Percentiles rank a stretch among this genome's conserved stretches.
phyloP scores from a whole-genome alignment of 2,888 invertebrate species.

The Xylota sylvarum region DNA sequence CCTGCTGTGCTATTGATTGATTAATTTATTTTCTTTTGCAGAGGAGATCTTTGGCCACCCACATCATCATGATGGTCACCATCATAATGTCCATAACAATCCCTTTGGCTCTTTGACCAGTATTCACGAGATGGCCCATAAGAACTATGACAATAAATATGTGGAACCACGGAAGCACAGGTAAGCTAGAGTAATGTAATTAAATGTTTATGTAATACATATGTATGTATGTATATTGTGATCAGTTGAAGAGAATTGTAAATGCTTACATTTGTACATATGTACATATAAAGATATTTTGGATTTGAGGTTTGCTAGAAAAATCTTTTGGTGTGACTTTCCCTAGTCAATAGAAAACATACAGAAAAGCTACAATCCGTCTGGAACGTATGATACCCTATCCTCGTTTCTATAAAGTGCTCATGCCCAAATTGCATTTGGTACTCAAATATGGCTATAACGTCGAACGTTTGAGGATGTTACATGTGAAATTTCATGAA shows the following conservation, averaged over 20 bases:
- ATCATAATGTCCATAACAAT: constrained; percentile 82
- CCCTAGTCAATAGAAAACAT: too few species aligned
- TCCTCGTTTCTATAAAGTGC: too few species aligned
- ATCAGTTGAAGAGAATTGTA: constrained; percentile 15
- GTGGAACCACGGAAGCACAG: constrained; percentile 82
- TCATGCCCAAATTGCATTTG: too few species aligned
- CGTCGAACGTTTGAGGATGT: too few species aligned
- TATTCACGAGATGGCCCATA: constrained; percentile 82
- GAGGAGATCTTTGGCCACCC: constrained; percentile 81
- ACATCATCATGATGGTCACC: constrained; percentile 81
- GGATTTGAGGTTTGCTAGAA: too few species aligned
- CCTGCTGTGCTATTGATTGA: not conserved
- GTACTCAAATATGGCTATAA: too few species aligned
- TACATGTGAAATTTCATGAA: too few species aligned
- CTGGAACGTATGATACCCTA: too few species aligned
- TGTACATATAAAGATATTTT: too few species aligned
- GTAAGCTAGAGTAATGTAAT: constrained; percentile 78
- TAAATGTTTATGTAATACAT: not conserved
- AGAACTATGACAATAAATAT: constrained; percentile 84
- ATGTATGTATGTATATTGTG: too few species aligned
- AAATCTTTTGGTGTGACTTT: too few species aligned
- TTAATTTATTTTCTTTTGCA: constrained; percentile 76
- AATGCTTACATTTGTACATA: not conserved
- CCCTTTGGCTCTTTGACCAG: constrained; percentile 83
- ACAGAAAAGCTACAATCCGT: too few species aligned